Evolutionary conservation across 2,888 invertebrate genomes (phyloP).

Genomic region (Zaprionus obscuricornis): DNA sequence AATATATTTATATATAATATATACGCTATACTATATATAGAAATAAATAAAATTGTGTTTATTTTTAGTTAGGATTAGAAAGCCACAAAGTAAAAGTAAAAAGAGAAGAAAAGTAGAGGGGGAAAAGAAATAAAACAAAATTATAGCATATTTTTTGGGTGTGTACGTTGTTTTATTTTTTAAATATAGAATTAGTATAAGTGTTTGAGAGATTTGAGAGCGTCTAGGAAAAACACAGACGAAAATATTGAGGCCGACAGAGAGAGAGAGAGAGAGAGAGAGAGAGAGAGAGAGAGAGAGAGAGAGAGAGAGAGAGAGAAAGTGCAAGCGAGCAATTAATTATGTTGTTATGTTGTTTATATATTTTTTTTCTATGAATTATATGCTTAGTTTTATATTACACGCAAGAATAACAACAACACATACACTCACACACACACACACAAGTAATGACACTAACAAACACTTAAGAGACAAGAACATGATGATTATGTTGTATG

Average conservation of each 20-base stretch:
- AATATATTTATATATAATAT: no score
- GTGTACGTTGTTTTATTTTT: no score
- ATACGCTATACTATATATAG: no score
- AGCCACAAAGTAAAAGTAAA: no score
- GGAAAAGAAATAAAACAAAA: no score
- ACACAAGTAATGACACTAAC: neutral
- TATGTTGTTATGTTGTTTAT: constrained; percentile 50
- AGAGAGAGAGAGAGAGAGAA: neutral
- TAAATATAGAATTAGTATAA: no score
- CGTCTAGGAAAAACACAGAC: neutral
- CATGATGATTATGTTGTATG: no score
- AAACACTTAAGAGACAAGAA: no score
- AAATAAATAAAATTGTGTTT: no score
- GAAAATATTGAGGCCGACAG: constrained; percentile 8
- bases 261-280: constrained; percentile 12
- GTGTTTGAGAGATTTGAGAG: neutral
- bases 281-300: constrained; percentile 3
- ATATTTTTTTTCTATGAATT: constrained; percentile 5
- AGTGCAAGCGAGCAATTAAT: neutral
- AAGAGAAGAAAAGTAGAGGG: no score
- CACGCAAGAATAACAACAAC: neutral
- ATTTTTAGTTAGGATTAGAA: no score
- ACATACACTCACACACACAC: neutral
- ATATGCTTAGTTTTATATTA: constrained; percentile 3
- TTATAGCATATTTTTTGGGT: no score